Percentiles rank a stretch among this genome's conserved stretches.
Conservation (phyloP, 2,888 invertebrate species). For the Sarcophaga variegata region DNA sequence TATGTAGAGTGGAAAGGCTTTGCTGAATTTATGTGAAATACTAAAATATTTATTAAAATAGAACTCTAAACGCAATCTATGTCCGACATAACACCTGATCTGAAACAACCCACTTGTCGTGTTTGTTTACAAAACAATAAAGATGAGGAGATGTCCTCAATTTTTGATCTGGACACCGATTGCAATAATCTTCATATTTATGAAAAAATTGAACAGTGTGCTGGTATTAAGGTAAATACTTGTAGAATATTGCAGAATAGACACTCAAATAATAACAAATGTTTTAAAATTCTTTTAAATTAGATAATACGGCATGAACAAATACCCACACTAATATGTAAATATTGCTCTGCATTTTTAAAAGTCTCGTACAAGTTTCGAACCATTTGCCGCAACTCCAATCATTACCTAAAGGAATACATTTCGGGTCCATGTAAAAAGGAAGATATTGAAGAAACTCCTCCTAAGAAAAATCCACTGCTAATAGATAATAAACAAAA, state of each 20-base stretch:
- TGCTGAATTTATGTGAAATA: no score
- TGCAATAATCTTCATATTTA: conserved; percentile 39
- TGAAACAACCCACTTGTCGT: conserved; percentile 71
- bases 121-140: conserved; percentile 76
- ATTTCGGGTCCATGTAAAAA: conserved; percentile 58
- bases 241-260: background rate
- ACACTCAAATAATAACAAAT: no score
- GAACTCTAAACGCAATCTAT: conserved; percentile 5
- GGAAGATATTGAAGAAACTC: conserved; percentile 24
- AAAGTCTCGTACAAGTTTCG: conserved; percentile 79
- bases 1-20: background rate
- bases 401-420: conserved; percentile 78
- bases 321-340: conserved; percentile 79
- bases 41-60: background rate
- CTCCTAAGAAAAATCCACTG: conserved; percentile 37
- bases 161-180: conserved; percentile 71
- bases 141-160: conserved; percentile 75
- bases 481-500: background rate
- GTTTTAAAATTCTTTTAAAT: background rate
- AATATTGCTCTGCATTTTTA: conserved; percentile 73
- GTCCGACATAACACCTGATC: conserved; percentile 23
- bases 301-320: conserved; percentile 75
- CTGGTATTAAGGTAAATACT: conserved; percentile 75
- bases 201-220: conserved; percentile 77
- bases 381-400: conserved; percentile 79